phyloP scores from a whole-genome alignment of 2,888 invertebrate species.

The Tribolium freemani region DNA sequence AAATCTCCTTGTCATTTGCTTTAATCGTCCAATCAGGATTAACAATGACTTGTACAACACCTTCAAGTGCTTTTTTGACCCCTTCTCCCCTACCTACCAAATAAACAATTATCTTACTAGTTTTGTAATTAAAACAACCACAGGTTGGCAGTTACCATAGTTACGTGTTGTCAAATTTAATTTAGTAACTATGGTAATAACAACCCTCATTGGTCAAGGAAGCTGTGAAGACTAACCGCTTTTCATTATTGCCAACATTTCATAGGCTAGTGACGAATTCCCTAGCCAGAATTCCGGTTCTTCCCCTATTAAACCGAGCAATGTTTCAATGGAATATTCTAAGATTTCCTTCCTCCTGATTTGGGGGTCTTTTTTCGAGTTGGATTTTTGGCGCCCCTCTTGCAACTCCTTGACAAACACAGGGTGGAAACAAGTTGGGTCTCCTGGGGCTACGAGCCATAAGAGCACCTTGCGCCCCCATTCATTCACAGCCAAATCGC shows the following conservation, averaged over 20 bases:
- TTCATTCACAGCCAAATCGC: conserved; percentile 80
- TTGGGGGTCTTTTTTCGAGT: conserved; percentile 81
- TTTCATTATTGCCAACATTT: conserved; percentile 80
- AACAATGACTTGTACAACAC: conserved; percentile 68
- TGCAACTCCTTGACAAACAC: conserved; percentile 80
- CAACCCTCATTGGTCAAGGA: too few species aligned
- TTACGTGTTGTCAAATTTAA: too few species aligned
- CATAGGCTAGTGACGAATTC: conserved; percentile 76
- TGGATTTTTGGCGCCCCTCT: conserved; percentile 79
- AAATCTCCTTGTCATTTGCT: conserved; percentile 66
- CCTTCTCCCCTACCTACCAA: conserved; percentile 51
- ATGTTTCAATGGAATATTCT: conserved; percentile 59
- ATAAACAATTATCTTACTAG: too few species aligned
- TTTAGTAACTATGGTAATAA: too few species aligned
- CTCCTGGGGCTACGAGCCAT: conserved; percentile 89
- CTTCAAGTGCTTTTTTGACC: conserved; percentile 65
- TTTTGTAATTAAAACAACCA: background rate
- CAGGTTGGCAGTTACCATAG: too few species aligned
- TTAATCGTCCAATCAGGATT: conserved; percentile 72
- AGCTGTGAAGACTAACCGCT: conserved; percentile 67
- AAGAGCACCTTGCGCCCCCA: conserved; percentile 86
- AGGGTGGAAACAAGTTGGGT: conserved; percentile 87
- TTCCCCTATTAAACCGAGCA: conserved; percentile 63
- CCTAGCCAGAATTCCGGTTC: conserved; percentile 79
- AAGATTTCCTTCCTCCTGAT: conserved; percentile 79